phyloP scores from a whole-genome alignment of 2,113 vertebrate genomes.

The Anser cygnoides region DNA sequence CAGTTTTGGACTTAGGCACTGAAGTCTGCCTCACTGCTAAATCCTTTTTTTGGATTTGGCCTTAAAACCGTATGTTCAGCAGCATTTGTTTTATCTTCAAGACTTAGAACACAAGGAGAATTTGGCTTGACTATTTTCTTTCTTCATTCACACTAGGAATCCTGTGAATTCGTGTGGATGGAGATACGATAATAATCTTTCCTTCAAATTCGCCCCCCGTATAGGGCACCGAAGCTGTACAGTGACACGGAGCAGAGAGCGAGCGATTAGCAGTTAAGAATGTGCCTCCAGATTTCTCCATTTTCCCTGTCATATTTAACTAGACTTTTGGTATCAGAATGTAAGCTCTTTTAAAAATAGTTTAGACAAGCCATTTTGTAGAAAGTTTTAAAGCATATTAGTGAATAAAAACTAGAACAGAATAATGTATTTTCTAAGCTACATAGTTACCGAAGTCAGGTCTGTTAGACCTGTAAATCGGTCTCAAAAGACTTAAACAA shows the following conservation, averaged over 20 bases:
- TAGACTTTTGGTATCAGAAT: slow-evolving; percentile 27
- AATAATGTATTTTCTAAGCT: not conserved
- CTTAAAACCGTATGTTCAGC: slow-evolving; percentile 73
- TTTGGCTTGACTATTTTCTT: slow-evolving; percentile 62
- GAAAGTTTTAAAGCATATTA: slow-evolving; percentile 34
- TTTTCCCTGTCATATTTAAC: slow-evolving; percentile 19
- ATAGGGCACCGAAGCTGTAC: not conserved
- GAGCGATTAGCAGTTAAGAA: not conserved
- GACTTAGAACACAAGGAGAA: slow-evolving; percentile 65
- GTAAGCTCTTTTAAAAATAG: slow-evolving; percentile 48
- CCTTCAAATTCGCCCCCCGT: not conserved
- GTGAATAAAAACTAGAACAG: slow-evolving; percentile 16
- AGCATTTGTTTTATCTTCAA: slow-evolving; percentile 66
- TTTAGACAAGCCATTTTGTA: slow-evolving; percentile 43
- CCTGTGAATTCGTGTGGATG: slow-evolving; percentile 46
- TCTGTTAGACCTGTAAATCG: slow-evolving; percentile 22
- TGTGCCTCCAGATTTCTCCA: slow-evolving; percentile 7
- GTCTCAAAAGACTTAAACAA: slow-evolving; percentile 39
- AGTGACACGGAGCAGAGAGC: not conserved
- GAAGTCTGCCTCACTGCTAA: slow-evolving; percentile 55
- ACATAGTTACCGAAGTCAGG: not conserved
- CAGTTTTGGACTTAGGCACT: slow-evolving; percentile 57
- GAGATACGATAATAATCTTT: slow-evolving; percentile 5
- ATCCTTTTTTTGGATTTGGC: slow-evolving; percentile 68
- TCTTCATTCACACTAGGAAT: slow-evolving; percentile 60